Evolutionary conservation across 2,113 vertebrate species (phyloP).

Genomic region (Mirounga angustirostris): DNA sequence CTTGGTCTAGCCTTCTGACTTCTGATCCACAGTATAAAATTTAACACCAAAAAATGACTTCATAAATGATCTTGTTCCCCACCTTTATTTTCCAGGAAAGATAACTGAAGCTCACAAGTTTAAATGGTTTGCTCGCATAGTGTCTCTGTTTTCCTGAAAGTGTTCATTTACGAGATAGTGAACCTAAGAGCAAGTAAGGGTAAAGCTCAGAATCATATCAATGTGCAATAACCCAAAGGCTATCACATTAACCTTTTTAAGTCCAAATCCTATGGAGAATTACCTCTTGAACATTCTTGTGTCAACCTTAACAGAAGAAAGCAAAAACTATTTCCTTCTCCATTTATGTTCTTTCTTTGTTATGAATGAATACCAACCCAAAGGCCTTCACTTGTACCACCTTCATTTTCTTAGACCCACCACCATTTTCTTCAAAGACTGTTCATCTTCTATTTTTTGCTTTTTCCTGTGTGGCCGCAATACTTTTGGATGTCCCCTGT

Average conservation of each 20-base stretch:
- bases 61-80: not conserved
- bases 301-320: constrained; percentile 9
- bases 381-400: not conserved
- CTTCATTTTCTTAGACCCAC: not conserved
- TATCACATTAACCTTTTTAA: not conserved
- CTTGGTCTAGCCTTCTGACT: not conserved
- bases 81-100: constrained; percentile 23
- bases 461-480: not conserved
- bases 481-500: not conserved
- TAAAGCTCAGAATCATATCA: constrained; percentile 42
- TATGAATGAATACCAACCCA: not conserved
- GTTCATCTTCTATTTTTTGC: not conserved
- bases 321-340: not conserved
- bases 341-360: constrained; percentile 18
- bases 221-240: constrained; percentile 28
- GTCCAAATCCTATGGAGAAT: not conserved
- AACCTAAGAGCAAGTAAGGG: not conserved
- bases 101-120: constrained; percentile 20
- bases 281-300: not conserved
- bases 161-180: constrained; percentile 44
- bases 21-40: not conserved
- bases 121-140: constrained; percentile 35
- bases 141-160: constrained; percentile 8
- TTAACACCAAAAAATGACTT: not conserved
- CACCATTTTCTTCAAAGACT: not conserved